Percentiles rank a stretch among this genome's conserved stretches.
Conservation (phyloP, 2,888 invertebrate genomes). For the Diarsia dahlii region DNA sequence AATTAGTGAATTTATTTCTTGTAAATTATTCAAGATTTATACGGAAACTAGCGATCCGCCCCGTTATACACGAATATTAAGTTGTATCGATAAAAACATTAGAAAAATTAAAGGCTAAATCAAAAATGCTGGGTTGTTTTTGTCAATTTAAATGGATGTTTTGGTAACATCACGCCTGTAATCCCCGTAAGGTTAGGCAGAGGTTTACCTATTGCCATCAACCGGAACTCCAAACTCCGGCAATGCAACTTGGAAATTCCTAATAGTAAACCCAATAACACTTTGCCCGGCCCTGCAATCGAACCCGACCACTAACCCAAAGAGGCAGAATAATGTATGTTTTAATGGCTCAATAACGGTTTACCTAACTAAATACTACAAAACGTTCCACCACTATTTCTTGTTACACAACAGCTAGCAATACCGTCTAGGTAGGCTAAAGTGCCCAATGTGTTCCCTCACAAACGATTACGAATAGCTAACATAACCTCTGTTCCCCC, state of each 20-base stretch:
- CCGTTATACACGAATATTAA: too few relatives aligned
- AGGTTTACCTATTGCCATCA: too few relatives aligned
- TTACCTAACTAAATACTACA: neutral
- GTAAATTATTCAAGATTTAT: neutral
- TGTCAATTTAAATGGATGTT: neutral
- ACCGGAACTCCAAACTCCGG: too few relatives aligned
- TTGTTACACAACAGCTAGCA: conserved; percentile 14
- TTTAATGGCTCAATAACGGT: neutral
- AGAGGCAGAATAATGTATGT: neutral
- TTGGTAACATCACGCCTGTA: too few relatives aligned
- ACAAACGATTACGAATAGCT: conserved; percentile 35
- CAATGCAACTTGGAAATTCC: too few relatives aligned
- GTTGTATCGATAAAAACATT: too few relatives aligned
- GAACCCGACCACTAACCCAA: too few relatives aligned
- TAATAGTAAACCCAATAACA: too few relatives aligned
- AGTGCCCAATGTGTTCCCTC: conserved; percentile 27
- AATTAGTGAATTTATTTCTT: neutral
- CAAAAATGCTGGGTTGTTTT: neutral
- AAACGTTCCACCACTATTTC: conserved; percentile 2
- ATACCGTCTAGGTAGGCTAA: conserved; percentile 10
- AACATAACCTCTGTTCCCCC: conserved; percentile 25
- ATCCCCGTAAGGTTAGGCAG: too few relatives aligned
- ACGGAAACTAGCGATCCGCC: neutral
- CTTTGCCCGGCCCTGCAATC: too few relatives aligned
- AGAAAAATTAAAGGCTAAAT: neutral